Conservation (phyloP, 1,140 invertebrate species). For the Ceratosolen solmsi region DNA sequence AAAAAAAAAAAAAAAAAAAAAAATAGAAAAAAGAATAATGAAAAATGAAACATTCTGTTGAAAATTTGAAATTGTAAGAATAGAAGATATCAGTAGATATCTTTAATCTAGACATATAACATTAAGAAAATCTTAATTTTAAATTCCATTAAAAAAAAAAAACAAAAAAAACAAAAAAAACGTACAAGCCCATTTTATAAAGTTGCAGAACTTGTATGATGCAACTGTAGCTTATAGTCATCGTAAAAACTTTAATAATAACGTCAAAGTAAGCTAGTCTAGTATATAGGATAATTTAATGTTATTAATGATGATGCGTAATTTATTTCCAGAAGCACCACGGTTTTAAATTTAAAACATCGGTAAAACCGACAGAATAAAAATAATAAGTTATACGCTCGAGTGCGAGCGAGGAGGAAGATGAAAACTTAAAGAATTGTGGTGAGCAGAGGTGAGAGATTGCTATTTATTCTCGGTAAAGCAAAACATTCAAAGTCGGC, state of each 20-base stretch:
- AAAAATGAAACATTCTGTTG: too few relatives aligned
- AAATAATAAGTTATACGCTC: background rate
- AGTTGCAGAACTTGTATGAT: background rate
- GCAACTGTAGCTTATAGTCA: background rate
- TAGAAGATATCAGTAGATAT: too few relatives aligned
- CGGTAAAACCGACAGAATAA: background rate
- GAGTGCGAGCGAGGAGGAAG: background rate
- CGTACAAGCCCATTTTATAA: too few relatives aligned
- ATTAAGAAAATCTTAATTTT: background rate
- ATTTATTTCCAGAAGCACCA: background rate
- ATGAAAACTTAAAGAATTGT: slow-evolving; percentile 3
- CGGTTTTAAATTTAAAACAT: background rate
- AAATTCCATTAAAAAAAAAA: background rate
- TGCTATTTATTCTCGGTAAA: slow-evolving; percentile 59
- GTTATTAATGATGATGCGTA: background rate
- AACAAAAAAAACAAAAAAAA: too few relatives aligned
- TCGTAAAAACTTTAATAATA: background rate
- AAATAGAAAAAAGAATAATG: too few relatives aligned
- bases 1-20: too few relatives aligned
- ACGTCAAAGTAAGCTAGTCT: background rate
- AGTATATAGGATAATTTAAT: background rate
- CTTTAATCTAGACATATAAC: background rate
- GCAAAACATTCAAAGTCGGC: slow-evolving; percentile 56
- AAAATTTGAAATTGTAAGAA: too few relatives aligned
- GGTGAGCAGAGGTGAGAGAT: slow-evolving; percentile 41